Percentiles rank a stretch among this genome's conserved stretches.
These are phyloP conservation scores for Euwallacea similis DNA, from an alignment of 1,140 invertebrate species.

Conservation along the genomic window DNA sequence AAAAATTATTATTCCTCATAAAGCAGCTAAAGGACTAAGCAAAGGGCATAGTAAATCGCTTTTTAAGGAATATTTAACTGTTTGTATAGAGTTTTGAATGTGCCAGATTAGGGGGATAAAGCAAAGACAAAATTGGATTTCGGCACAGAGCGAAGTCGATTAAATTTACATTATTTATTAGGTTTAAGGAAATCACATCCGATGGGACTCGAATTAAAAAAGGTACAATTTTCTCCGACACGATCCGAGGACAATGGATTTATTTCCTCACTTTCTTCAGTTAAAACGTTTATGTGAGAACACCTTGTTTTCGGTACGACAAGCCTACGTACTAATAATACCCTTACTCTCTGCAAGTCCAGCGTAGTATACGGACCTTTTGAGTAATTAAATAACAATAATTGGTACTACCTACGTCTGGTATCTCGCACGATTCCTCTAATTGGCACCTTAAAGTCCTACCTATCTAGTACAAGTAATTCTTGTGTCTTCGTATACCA, in stretches of 20 bases:
- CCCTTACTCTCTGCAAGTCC: neutral
- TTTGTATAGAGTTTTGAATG: constrained; percentile 34
- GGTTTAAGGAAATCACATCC: constrained; percentile 32
- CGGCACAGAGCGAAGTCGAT: constrained; percentile 36
- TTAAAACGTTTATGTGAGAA: neutral
- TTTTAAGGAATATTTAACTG: constrained; percentile 35
- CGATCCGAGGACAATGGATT: too few relatives aligned
- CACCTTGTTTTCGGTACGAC: neutral
- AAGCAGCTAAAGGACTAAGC: constrained; percentile 1
- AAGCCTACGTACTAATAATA: too few relatives aligned
- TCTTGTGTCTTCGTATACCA: constrained; percentile 35
- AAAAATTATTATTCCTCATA: neutral
- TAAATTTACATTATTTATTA: constrained; percentile 41
- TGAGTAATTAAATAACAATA: constrained; percentile 16
- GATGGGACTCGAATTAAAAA: constrained; percentile 34
- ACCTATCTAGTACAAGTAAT: constrained; percentile 36
- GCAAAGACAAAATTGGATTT: constrained; percentile 40
- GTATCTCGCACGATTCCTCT: constrained; percentile 26
- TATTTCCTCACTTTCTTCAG: neutral
- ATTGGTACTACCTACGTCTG: constrained; percentile 26
- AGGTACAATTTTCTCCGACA: neutral
- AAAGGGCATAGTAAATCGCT: constrained; percentile 33
- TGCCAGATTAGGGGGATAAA: constrained; percentile 26
- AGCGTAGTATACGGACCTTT: neutral
- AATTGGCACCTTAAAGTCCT: constrained; percentile 36